Conservation (phyloP, 2,113 vertebrate species). For the Colistium nudipinnis region DNA sequence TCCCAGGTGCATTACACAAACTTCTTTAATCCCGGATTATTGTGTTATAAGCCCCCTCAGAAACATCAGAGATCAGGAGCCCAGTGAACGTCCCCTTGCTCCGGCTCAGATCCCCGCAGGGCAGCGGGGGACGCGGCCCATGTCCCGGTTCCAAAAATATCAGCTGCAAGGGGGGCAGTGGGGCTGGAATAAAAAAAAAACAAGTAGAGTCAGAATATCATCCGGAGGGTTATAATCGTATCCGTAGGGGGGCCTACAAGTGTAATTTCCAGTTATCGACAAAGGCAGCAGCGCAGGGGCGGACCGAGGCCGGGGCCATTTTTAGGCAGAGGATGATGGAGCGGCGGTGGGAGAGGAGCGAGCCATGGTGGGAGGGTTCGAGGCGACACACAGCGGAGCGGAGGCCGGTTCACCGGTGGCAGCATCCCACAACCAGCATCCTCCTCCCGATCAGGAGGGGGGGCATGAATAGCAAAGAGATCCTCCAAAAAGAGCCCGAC, state of each 20-base stretch:
- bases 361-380: constrained; percentile 35
- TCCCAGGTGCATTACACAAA: too few species aligned
- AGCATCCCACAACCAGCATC: too few species aligned
- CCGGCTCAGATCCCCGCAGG: constrained; percentile 30
- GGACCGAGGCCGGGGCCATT: constrained; percentile 40
- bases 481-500: too few species aligned
- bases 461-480: too few species aligned
- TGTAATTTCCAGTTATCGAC: constrained; percentile 29
- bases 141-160: background rate
- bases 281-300: constrained; percentile 16
- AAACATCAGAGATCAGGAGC: too few species aligned
- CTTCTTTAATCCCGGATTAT: too few species aligned
- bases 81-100: too few species aligned
- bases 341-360: constrained; percentile 16
- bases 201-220: constrained; percentile 27
- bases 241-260: constrained; percentile 32
- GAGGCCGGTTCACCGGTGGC: background rate
- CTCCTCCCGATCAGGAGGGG: too few species aligned
- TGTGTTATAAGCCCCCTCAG: too few species aligned
- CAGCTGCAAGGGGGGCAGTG: background rate
- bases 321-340: constrained; percentile 43
- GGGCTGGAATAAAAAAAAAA: background rate
- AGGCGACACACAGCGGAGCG: constrained; percentile 5
- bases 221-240: background rate
- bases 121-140: constrained; percentile 39